Evolutionary conservation across 1,140 invertebrate genomes (phyloP), one percentile per base, ranked within the genome.

Genomic region (Drosophila ananassae): DNA sequence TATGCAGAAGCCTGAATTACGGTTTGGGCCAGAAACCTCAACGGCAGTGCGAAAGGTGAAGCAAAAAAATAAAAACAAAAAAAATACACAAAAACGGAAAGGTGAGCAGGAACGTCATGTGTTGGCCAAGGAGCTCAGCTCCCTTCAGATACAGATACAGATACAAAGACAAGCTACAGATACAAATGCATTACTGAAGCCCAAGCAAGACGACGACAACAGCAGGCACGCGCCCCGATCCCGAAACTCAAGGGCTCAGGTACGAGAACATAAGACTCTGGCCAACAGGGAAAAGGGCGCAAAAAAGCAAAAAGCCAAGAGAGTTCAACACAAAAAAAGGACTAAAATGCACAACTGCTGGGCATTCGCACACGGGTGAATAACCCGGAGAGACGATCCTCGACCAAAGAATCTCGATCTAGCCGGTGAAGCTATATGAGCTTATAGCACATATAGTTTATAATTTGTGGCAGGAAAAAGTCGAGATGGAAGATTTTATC

Each of bases 191-290:
- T 44, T 57, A 44, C 13, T 34, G 51, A 64, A 54, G 48, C 54
- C 54, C 72, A 55, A 39, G 53, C n/a, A 71, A 52, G 48, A 54
- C 41, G 37, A 52, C 73, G 78, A 89, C 85, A 85, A 90, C 85
- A 90, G 85, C 85, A 81, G 85, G 85, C 85, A 90, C 85, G 85
- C 85, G 85, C 85, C 85, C 77, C 57, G 81, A 73, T 52, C 67
- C 79, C 56, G 57, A 66, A 62, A 62, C 41, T 30, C 62, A 37
- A 17, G 41, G 48, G 13, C 71, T 47, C 77, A 79, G 77, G 77
- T 79, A 90, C 76, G 69, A 78, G 10, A 41, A 13, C 39, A 41
- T 13, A 41, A 41, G 39, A 41, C 41, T 44, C 41, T 37, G 69
- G 53, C n/a, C 57, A 53, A 12, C 28, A 54, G 54, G 30, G 54